phyloP scores from a whole-genome alignment of 2,797 vertebrate genomes.

The Spea hammondii region DNA sequence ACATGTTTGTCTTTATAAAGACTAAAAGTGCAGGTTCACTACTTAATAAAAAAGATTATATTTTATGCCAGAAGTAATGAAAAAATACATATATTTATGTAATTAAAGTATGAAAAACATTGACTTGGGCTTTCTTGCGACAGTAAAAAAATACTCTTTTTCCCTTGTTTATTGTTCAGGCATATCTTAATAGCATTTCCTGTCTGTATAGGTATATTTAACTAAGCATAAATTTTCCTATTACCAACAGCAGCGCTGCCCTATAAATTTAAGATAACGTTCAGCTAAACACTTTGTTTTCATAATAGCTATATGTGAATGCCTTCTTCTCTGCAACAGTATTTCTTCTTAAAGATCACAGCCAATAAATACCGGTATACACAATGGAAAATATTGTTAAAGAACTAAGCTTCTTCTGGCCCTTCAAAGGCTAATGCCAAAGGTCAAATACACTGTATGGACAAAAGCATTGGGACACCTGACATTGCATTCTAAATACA shows the following conservation, averaged over 20 bases:
- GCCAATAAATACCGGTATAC: too few relatives aligned
- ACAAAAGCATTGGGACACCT: too few relatives aligned
- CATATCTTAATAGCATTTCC: constrained; percentile 46
- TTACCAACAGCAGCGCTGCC: constrained; percentile 44
- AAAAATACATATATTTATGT: constrained; percentile 43
- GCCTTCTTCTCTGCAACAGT: constrained; percentile 28
- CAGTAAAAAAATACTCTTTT: constrained; percentile 32
- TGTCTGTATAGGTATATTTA: constrained; percentile 47
- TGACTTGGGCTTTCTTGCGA: constrained; percentile 12
- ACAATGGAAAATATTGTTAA: too few relatives aligned
- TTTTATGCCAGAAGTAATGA: constrained; percentile 35
- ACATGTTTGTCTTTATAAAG: constrained; percentile 10
- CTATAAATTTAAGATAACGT: constrained; percentile 52
- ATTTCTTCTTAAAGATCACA: constrained; percentile 25
- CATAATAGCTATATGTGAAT: constrained; percentile 47
- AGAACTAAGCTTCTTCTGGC: too few relatives aligned
- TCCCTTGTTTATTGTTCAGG: constrained; percentile 35
- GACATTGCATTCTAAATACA: too few relatives aligned
- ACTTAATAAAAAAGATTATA: constrained; percentile 34
- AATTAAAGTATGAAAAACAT: constrained; percentile 42
- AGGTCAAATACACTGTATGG: too few relatives aligned
- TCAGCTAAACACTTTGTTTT: constrained; percentile 51
- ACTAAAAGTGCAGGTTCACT: constrained; percentile 3
- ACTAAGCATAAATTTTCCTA: constrained; percentile 51
- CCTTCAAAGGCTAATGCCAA: too few relatives aligned